Conservation (phyloP, 2,113 vertebrate species). For the Eulemur macaco region DNA sequence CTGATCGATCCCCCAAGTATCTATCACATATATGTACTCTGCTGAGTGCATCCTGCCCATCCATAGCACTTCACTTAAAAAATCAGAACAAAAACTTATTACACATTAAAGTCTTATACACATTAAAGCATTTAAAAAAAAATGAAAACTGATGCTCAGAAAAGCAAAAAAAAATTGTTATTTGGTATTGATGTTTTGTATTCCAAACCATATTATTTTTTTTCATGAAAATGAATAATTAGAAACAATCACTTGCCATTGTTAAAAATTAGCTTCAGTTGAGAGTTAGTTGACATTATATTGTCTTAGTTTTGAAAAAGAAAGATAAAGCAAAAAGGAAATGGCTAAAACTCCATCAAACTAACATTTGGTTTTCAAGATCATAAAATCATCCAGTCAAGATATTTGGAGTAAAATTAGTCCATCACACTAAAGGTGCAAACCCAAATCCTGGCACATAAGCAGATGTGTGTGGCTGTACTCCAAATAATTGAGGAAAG, state of each 20-base stretch:
- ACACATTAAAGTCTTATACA: background rate
- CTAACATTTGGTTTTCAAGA: slow-evolving; percentile 34
- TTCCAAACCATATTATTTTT: background rate
- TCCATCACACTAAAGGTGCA: background rate
- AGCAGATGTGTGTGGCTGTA: background rate
- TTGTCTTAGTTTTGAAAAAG: background rate
- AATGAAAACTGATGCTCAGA: background rate
- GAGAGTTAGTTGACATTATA: background rate
- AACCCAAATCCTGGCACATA: slow-evolving; percentile 10
- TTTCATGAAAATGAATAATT: slow-evolving; percentile 7
- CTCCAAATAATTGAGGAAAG: slow-evolving; percentile 39
- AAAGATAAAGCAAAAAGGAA: background rate
- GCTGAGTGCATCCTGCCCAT: background rate
- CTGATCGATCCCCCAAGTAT: background rate
- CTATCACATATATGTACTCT: background rate
- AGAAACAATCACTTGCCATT: background rate
- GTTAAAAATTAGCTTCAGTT: background rate
- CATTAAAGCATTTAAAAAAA: background rate
- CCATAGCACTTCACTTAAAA: background rate
- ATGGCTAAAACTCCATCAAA: background rate
- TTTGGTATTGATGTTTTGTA: background rate
- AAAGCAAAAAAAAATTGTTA: background rate
- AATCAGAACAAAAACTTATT: background rate
- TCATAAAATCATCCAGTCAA: background rate
- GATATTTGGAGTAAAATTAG: slow-evolving; percentile 44